Base-by-base conservation (phyloP, 2,888 invertebrate genomes). In the Eupithecia abbreviata region DNA sequence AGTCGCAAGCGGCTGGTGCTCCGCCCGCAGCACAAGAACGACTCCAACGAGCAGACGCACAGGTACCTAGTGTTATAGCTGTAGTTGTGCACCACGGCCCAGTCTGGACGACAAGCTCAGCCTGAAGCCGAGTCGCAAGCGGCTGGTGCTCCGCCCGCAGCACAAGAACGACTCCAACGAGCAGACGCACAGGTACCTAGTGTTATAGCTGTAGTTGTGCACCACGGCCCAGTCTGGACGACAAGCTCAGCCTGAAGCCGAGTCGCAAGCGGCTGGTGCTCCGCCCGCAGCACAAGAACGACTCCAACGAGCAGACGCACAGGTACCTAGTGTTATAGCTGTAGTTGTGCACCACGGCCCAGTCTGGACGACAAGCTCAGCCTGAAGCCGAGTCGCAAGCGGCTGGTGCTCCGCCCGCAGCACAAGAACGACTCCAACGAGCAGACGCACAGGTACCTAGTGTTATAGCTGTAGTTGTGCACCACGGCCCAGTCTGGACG, bases 1-100 rank as follows among this genome's bases (percentile, higher is more conserved):
- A 97, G 96, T 84, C 95, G 97, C 1, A 98, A 98, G 87, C 96
- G 98, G 3, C 95, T 98, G 15, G 96, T 97, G 4, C 92, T 98
- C 7, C 96, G 97, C 41, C 96, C 96, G 0, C 88, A 85, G n/a
- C 84, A 85, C 62, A 75, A 70, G 2, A 49, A 68, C 0, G 81
- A 51, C 51, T n/a, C 6, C 51, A 51, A 79, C 41, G 81, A 83
- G 4, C 42, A 80, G 85, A 10, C 2, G 4, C 77, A 67, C 30
- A 79, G 78, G 80, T 81, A 51, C 47, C 12, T 10, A 9, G 45
- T 30, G 30, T 30, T 30, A 30, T 30, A 30, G 30, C 30, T 30
- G 0, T 30, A 30, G 30, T 30, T 30, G 30, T 30, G 30, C 30
- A 30, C 30, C 30, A 1, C 30, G 30, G 30, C 30, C 96, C 7